Conservation (phyloP, 2,888 invertebrate genomes). For the Branchipolynoe longqiensis region DNA sequence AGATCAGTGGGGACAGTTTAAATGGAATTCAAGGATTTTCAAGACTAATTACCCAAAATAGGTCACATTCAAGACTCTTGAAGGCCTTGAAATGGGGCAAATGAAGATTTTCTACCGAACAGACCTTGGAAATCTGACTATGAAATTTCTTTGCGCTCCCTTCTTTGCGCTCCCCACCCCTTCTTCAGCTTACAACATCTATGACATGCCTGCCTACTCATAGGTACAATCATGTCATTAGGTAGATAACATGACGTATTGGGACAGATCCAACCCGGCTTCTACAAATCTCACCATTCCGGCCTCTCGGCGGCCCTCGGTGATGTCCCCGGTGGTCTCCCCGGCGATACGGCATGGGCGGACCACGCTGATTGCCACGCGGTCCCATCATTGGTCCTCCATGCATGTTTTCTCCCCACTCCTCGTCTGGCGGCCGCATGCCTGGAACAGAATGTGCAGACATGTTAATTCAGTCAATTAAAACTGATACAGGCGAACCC, state of each 20-base stretch:
- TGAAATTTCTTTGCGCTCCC: too few relatives aligned
- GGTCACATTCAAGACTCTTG: too few relatives aligned
- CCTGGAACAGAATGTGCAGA: neutral
- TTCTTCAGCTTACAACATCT: neutral
- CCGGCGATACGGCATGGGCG: slow-evolving; percentile 60
- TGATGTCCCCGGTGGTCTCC: slow-evolving; percentile 23
- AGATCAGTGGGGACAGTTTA: too few relatives aligned
- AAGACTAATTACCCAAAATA: too few relatives aligned
- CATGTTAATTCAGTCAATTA: neutral
- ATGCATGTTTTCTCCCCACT: slow-evolving; percentile 69
- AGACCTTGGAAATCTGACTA: neutral
- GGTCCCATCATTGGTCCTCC: slow-evolving; percentile 67
- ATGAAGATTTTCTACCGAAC: too few relatives aligned
- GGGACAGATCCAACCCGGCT: neutral
- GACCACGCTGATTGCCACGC: slow-evolving; percentile 58
- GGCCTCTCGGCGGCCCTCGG: neutral
- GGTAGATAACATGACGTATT: neutral
- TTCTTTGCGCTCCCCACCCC: too few relatives aligned
- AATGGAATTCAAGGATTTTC: too few relatives aligned
- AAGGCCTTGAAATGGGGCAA: too few relatives aligned
- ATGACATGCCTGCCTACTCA: neutral
- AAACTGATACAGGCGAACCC: too few relatives aligned
- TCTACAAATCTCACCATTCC: too few relatives aligned
- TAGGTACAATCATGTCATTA: neutral
- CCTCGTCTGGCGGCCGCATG: slow-evolving; percentile 65